Percentiles rank a stretch among this genome's conserved stretches.
phyloP scores from a whole-genome alignment of 2,888 invertebrate species.

The Panzeria rudis region DNA sequence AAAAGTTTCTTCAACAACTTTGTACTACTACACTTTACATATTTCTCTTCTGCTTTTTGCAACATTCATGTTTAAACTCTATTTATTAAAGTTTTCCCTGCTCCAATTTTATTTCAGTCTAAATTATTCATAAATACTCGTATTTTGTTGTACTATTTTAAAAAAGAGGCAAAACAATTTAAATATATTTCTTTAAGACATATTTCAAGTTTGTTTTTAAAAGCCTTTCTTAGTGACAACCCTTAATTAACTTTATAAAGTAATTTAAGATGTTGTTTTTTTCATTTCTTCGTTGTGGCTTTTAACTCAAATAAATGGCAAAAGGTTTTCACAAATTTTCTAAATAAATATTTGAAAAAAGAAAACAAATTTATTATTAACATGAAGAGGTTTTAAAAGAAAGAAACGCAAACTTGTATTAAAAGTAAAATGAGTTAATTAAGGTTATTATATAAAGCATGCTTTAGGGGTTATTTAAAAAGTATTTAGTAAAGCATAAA shows the following conservation, averaged over 20 bases:
- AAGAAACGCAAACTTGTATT: neutral
- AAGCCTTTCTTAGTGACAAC: constrained; percentile 53
- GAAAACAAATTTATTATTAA: constrained; percentile 39
- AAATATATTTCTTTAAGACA: neutral
- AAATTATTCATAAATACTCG: constrained; percentile 29
- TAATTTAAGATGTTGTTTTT: constrained; percentile 16
- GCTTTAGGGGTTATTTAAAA: neutral
- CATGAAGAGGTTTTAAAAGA: constrained; percentile 15
- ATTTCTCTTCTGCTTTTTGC: neutral
- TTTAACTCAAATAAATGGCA: constrained; percentile 16
- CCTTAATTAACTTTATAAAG: constrained; percentile 49
- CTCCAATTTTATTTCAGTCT: neutral
- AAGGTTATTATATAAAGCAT: neutral
- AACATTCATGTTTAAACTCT: constrained; percentile 42
- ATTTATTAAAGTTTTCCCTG: constrained; percentile 43
- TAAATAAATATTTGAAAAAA: constrained; percentile 14
- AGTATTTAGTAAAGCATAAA: neutral
- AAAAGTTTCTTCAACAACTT: neutral
- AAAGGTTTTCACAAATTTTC: constrained; percentile 19
- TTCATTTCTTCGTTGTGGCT: neutral
- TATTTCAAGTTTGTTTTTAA: constrained; percentile 13
- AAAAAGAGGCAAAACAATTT: neutral
- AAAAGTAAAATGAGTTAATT: neutral
- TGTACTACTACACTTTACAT: neutral
- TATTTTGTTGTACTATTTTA: neutral